Percentiles rank a stretch among this genome's conserved stretches.
phyloP scores from a whole-genome alignment of 2,888 invertebrate genomes.

The Mesorhabditis belari region DNA sequence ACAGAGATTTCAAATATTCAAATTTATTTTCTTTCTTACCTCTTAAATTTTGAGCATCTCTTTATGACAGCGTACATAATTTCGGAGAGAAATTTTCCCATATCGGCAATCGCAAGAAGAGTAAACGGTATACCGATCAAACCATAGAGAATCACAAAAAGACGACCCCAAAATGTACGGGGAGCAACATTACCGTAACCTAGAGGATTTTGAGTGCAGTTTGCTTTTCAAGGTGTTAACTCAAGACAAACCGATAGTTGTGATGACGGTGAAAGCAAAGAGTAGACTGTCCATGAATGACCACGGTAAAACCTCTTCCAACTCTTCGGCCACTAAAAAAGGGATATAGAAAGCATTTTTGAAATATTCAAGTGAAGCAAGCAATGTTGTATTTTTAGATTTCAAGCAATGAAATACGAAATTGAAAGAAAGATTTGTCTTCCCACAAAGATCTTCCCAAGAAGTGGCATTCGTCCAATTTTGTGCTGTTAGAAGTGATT shows the following conservation, averaged over 20 bases:
- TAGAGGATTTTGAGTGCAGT: constrained; percentile 7
- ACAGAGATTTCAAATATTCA: neutral
- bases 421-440: no score
- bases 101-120: constrained; percentile 48
- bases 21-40: constrained; percentile 6
- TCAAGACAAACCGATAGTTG: constrained; percentile 38
- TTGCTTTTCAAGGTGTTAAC: neutral
- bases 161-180: constrained; percentile 40
- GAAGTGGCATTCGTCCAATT: no score
- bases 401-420: no score
- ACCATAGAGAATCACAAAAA: constrained; percentile 49
- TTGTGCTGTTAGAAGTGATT: no score
- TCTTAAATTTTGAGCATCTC: constrained; percentile 11
- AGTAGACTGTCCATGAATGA: constrained; percentile 46
- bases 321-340: constrained; percentile 11
- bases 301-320: constrained; percentile 28
- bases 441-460: no score
- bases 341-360: no score
- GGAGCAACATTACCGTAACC: constrained; percentile 51
- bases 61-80: constrained; percentile 26
- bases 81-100: constrained; percentile 50
- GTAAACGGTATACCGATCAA: constrained; percentile 50
- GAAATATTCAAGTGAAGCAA: no score
- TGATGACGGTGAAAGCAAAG: constrained; percentile 50
- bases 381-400: no score